Conservation (phyloP, 2,888 invertebrate genomes). For the Pelosia muscerda region DNA sequence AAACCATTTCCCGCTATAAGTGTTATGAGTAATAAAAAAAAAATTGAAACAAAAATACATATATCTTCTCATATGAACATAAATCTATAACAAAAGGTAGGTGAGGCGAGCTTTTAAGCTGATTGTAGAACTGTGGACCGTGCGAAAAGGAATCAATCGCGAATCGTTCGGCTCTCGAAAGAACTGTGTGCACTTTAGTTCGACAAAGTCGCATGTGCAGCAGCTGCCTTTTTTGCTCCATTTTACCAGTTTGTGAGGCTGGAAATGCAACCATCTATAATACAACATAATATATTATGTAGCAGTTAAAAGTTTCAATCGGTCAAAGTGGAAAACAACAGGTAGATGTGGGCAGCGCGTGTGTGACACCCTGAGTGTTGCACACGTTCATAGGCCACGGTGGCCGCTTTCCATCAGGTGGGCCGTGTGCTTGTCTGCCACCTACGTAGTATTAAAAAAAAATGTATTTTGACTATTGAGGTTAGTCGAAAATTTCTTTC, state of each 20-base stretch:
- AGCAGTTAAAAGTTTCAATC: background rate
- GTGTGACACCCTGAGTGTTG: too few relatives aligned
- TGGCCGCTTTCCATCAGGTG: too few relatives aligned
- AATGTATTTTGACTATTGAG: too few relatives aligned
- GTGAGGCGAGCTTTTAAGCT: slow-evolving; percentile 44
- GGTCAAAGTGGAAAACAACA: background rate
- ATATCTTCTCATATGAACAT: slow-evolving; percentile 27
- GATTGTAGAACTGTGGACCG: slow-evolving; percentile 53
- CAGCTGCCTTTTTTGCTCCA: slow-evolving; percentile 78
- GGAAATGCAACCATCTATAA: slow-evolving; percentile 71
- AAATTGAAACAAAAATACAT: slow-evolving; percentile 15
- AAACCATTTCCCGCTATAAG: slow-evolving; percentile 17
- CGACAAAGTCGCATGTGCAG: slow-evolving; percentile 67
- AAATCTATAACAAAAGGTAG: slow-evolving; percentile 34
- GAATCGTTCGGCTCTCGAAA: slow-evolving; percentile 38
- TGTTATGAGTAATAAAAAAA: slow-evolving; percentile 15
- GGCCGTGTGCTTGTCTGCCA: too few relatives aligned
- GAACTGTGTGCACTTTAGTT: slow-evolving; percentile 52
- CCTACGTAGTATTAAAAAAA: too few relatives aligned
- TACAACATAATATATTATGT: slow-evolving; percentile 30
- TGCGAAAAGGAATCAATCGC: slow-evolving; percentile 56
- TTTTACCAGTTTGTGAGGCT: slow-evolving; percentile 74
- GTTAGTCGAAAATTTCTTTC: too few relatives aligned
- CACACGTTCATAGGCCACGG: too few relatives aligned
- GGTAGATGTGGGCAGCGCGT: too few relatives aligned